These are phyloP conservation scores for Yoshiicerus persimilis DNA, from an alignment of 1,140 invertebrate species.

Conservation along the genomic window DNA sequence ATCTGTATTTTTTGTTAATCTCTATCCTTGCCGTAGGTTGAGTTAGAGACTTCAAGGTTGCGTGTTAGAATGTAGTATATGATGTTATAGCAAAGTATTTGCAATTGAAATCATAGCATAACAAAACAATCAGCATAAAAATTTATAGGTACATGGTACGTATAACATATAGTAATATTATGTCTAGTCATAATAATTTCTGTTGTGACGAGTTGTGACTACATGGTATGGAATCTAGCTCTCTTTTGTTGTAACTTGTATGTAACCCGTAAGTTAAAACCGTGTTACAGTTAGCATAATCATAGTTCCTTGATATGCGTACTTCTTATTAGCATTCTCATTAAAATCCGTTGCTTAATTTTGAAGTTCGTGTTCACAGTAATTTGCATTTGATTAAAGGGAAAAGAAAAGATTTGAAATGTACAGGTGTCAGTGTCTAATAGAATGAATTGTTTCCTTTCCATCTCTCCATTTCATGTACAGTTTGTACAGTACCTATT, in stretches of 20 bases:
- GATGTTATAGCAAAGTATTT: background rate
- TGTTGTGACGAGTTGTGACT: background rate
- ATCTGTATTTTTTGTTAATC: background rate
- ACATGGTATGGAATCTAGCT: too few species aligned
- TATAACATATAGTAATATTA: background rate
- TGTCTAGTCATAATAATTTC: background rate
- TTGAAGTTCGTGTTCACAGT: background rate
- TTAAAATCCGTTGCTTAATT: background rate
- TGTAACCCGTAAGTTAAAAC: background rate
- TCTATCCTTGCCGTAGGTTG: background rate
- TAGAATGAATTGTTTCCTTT: background rate
- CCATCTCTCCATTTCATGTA: too few species aligned
- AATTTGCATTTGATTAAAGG: background rate
- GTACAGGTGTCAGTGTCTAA: background rate
- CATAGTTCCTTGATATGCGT: background rate
- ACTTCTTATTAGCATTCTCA: background rate
- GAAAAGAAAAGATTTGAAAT: background rate
- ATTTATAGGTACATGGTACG: background rate
- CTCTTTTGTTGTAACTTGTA: too few species aligned
- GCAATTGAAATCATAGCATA: background rate
- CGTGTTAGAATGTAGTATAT: background rate
- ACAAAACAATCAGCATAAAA: background rate
- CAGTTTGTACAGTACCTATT: background rate
- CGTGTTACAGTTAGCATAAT: background rate
- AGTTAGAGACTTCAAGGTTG: background rate